A percentile compares a stretch with the other conserved stretches of the same genome.
Conservation (phyloP, 2,888 invertebrate species). For the Psylliodes chrysocephalus region DNA sequence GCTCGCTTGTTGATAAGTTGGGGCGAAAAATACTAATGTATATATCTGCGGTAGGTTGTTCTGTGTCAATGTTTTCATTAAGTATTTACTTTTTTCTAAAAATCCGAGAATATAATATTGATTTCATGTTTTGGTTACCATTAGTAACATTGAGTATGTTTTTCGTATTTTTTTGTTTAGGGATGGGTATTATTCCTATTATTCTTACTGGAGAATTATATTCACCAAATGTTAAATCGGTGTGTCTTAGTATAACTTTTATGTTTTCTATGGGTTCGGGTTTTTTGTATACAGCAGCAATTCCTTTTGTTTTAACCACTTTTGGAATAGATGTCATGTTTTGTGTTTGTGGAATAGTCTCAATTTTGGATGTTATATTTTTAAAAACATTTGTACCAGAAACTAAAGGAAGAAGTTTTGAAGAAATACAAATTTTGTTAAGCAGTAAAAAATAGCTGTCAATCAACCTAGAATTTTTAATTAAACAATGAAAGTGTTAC, state of each 20-base stretch:
- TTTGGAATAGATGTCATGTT: slow-evolving; percentile 37
- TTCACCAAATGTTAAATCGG: not conserved
- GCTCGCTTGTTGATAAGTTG: not conserved
- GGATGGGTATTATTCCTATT: not conserved
- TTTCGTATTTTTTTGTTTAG: not conserved
- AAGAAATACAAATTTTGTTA: slow-evolving; percentile 10
- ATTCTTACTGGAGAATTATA: not conserved
- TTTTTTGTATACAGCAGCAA: too few species aligned
- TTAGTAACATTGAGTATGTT: not conserved
- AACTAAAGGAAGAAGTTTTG: slow-evolving; percentile 39
- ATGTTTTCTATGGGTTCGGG: too few species aligned
- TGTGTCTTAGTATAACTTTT: not conserved
- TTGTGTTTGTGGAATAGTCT: slow-evolving; percentile 20
- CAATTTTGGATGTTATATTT: slow-evolving; percentile 19
- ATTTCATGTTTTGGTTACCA: not conserved
- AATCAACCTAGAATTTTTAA: too few species aligned
- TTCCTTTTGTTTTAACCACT: slow-evolving; percentile 28
- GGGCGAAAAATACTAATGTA: not conserved
- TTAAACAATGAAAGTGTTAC: too few species aligned
- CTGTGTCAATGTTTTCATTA: not conserved
- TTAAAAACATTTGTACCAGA: slow-evolving; percentile 37
- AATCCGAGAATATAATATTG: not conserved
- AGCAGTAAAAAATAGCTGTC: too few species aligned
- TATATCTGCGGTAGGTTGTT: not conserved
- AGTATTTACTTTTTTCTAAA: not conserved